phyloP scores from a whole-genome alignment of 1,140 invertebrate species.

The Camponotus pennsylvanicus region DNA sequence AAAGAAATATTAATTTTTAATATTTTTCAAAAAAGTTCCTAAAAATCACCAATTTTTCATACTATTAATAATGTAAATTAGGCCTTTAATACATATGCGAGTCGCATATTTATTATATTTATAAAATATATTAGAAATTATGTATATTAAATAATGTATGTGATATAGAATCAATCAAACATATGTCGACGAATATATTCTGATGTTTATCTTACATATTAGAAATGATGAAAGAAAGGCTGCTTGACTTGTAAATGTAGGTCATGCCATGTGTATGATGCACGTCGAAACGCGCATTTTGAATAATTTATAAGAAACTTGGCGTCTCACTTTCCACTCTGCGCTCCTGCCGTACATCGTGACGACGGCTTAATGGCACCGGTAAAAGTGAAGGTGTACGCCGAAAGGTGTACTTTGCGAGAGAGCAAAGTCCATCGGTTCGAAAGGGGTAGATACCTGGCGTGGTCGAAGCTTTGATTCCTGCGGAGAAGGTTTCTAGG shows the following conservation, averaged over 20 bases:
- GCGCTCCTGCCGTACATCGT: slow-evolving; percentile 25
- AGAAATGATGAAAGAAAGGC: not conserved
- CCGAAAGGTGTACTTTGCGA: slow-evolving; percentile 5
- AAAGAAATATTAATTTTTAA: no score
- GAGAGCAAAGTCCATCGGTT: slow-evolving; percentile 4
- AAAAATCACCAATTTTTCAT: no score
- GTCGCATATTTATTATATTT: not conserved
- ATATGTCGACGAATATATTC: not conserved
- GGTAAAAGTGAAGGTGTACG: slow-evolving; percentile 58
- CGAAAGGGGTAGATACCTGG: slow-evolving; percentile 74
- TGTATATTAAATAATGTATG: not conserved
- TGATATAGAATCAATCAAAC: not conserved
- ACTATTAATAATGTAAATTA: no score
- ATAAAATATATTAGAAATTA: slow-evolving; percentile 3
- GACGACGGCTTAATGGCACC: slow-evolving; percentile 55
- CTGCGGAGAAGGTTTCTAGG: slow-evolving; percentile 75
- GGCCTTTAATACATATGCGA: no score
- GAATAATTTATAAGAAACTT: slow-evolving; percentile 61
- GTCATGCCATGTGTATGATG: not conserved
- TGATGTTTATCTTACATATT: not conserved
- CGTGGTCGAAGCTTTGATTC: slow-evolving; percentile 83
- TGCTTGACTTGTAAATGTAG: slow-evolving; percentile 14
- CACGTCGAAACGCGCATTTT: slow-evolving; percentile 39
- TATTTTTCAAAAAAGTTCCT: no score
- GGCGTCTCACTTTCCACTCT: slow-evolving; percentile 61